Conservation (phyloP, 2,888 invertebrate genomes). For the Xestia c-nigrum region DNA sequence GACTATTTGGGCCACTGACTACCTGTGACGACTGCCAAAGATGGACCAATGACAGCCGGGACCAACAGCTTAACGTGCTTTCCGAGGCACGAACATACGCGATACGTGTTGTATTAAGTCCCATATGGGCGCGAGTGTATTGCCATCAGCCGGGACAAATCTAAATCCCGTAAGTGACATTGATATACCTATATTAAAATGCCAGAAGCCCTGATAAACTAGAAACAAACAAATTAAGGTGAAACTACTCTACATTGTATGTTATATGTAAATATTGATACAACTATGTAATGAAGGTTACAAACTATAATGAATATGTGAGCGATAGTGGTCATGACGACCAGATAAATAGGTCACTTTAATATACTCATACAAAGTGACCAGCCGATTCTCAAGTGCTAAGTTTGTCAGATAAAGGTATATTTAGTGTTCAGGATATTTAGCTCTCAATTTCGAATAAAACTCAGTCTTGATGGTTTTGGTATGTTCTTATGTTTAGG, state of each 20-base stretch:
- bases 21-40: too few relatives aligned
- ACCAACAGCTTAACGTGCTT: too few relatives aligned
- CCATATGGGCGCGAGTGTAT: background rate
- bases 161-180: background rate
- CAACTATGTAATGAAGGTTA: constrained; percentile 13
- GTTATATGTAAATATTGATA: constrained; percentile 5
- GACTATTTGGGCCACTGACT: too few relatives aligned
- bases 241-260: constrained; percentile 17
- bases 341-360: constrained; percentile 27
- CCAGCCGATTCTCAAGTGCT: background rate
- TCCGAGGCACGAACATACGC: too few relatives aligned
- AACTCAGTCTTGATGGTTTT: background rate
- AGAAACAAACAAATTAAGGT: constrained; percentile 26
- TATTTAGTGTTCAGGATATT: background rate
- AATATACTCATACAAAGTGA: background rate
- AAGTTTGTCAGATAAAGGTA: background rate
- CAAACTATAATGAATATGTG: constrained; percentile 14
- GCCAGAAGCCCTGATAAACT: constrained; percentile 6
- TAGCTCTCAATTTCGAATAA: background rate
- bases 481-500: background rate
- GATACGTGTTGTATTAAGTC: too few relatives aligned
- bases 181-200: constrained; percentile 10
- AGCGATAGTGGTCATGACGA: constrained; percentile 32
- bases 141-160: background rate
- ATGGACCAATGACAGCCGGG: too few relatives aligned